A percentile compares a stretch with the other conserved stretches of the same genome.
These are phyloP conservation scores for Paramormyrops hopkinsi DNA, from an alignment of 2,797 vertebrate species.

Conservation along the genomic window DNA sequence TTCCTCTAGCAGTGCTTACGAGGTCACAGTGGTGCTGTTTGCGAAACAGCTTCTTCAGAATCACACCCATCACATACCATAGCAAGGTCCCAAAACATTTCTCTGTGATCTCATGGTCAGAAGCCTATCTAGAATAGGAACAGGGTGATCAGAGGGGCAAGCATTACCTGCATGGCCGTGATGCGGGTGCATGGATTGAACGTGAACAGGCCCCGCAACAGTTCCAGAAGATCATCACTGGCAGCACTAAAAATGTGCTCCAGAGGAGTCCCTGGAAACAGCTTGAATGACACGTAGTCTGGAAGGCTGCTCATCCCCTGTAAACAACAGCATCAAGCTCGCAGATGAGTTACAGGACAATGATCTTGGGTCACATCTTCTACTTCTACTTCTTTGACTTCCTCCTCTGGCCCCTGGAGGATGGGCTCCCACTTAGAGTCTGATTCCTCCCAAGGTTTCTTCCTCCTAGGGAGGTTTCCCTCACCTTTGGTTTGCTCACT, in stretches of 20 bases:
- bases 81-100: background rate
- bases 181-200: constrained; percentile 77
- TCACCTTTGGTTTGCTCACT: background rate
- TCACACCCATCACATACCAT: background rate
- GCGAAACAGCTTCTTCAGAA: background rate
- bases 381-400: background rate
- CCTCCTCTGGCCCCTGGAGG: background rate
- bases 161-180: constrained; percentile 70
- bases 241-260: constrained; percentile 95
- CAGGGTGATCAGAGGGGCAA: background rate
- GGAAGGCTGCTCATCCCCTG: constrained; percentile 87
- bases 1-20: background rate
- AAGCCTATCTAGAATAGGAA: background rate
- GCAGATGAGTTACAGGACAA: background rate
- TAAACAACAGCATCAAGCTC: constrained; percentile 19
- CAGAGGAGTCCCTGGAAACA: constrained; percentile 83
- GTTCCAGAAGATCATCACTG: constrained; percentile 82
- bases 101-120: background rate
- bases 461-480: too few relatives aligned
- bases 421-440: background rate
- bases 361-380: background rate
- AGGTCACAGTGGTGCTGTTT: background rate
- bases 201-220: constrained; percentile 84
- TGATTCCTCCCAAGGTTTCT: background rate
- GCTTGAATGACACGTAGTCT: constrained; percentile 91